phyloP scores from a whole-genome alignment of 2,113 vertebrate genomes.

The Chloropsis hardwickii region DNA sequence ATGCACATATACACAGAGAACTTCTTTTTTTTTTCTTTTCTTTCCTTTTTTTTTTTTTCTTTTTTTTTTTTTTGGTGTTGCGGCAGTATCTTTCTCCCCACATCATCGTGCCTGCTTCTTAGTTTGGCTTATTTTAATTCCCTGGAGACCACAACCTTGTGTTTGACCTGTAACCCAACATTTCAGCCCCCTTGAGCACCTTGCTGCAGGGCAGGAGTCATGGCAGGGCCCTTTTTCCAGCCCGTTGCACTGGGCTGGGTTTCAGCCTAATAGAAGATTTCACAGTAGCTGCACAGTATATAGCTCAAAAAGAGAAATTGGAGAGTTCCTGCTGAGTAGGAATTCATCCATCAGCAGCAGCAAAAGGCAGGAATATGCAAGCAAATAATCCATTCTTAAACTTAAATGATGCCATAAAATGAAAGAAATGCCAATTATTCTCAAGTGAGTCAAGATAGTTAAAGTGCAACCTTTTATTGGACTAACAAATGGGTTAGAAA shows the following conservation, averaged over 20 bases:
- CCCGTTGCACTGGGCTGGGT: neutral
- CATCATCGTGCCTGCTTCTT: neutral
- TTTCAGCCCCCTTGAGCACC: neutral
- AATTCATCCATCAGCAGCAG: constrained; percentile 38
- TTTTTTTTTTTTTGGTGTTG: neutral
- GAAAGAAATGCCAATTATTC: constrained; percentile 66
- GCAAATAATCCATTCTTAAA: constrained; percentile 62
- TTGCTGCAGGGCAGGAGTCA: neutral
- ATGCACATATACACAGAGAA: neutral
- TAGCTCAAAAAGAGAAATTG: constrained; percentile 48
- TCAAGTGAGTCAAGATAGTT: constrained; percentile 57
- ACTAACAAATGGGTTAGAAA: constrained; percentile 61
- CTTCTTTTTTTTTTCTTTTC: neutral
- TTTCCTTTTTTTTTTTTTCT: no score
- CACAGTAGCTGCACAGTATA: neutral
- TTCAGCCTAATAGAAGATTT: constrained; percentile 18
- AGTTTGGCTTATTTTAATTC: neutral
- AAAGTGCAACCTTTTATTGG: constrained; percentile 62
- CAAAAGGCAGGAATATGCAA: constrained; percentile 55
- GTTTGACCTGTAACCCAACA: neutral
- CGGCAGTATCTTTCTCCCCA: neutral
- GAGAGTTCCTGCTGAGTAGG: constrained; percentile 26
- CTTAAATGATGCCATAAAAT: constrained; percentile 60
- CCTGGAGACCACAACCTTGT: neutral
- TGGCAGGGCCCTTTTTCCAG: neutral